A percentile compares a stretch with the other conserved stretches of the same genome.
Evolutionary conservation across 2,888 invertebrate genomes (phyloP).

Genomic region (Serrognathus titanus): DNA sequence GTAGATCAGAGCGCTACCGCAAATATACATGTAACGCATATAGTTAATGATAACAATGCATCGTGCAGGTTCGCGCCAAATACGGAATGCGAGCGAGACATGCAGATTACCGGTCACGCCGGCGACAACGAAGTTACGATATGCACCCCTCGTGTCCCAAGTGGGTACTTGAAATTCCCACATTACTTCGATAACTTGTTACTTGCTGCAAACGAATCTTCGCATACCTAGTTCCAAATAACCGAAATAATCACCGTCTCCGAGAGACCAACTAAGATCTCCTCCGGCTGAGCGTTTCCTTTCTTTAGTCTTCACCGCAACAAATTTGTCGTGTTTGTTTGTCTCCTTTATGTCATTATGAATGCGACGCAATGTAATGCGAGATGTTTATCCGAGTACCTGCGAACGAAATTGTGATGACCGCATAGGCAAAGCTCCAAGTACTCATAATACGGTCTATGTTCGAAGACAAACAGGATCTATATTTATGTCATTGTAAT

Average conservation of each 20-base stretch:
- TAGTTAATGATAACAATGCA: conserved; percentile 41
- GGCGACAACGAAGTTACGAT: conserved; percentile 5
- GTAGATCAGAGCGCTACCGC: conserved; percentile 31
- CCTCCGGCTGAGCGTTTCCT: conserved; percentile 14
- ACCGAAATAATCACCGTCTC: conserved; percentile 20
- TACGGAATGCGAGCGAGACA: conserved; percentile 20
- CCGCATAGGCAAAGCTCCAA: conserved; percentile 44
- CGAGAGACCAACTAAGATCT: not conserved
- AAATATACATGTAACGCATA: conserved; percentile 46
- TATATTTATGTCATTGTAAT: conserved; percentile 50
- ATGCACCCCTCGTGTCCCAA: conserved; percentile 5
- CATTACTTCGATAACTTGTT: conserved; percentile 8
- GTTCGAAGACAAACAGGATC: conserved; percentile 45
- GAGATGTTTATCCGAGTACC: conserved; percentile 43
- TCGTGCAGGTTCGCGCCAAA: conserved; percentile 23
- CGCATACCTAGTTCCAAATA: conserved; percentile 14
- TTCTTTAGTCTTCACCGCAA: conserved; percentile 44
- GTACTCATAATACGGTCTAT: conserved; percentile 40
- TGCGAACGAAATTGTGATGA: conserved; percentile 32
- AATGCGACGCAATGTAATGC: conserved; percentile 44
- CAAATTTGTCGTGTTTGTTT: conserved; percentile 44
- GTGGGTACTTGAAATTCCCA: conserved; percentile 6
- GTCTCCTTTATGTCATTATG: conserved; percentile 36
- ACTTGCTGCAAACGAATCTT: conserved; percentile 7
- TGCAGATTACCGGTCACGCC: conserved; percentile 23